Evolutionary conservation across 2,113 vertebrate species (phyloP), one percentile per base, ranked within the genome.

Genomic region (Strigops habroptila): DNA sequence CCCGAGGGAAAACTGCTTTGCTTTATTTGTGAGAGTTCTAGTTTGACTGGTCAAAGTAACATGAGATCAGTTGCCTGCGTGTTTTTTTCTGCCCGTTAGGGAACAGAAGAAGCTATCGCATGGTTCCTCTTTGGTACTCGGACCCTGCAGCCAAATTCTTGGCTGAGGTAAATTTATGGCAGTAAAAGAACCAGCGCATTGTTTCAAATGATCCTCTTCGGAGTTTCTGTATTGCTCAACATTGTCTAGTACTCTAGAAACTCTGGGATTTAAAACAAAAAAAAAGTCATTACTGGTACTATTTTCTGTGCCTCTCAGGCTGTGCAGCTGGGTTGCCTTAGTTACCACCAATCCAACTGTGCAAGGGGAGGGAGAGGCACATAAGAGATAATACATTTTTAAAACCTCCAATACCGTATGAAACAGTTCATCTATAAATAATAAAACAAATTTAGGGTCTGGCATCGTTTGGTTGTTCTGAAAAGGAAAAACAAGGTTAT

Each of bases 311-410:
- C 91, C 95, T 94, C 80, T 97, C 86, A 57, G 92, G 81, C 92
- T 94, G 83, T 95, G 94, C 90, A 96, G 95, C 95, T 97, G 96
- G 95, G 92, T 97, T 97, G 96, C 95, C 96, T 83, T 95, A 94
- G 95, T 96, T 96, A 96, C 93, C 95, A 86, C 70, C 91, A 95
- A 82, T 94, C 93, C 83, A 93, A 92, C 93, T 91, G 90, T 95
- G 94, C 68, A 31, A 94, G 82, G 77, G 76, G 82, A 95, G 91
- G 92, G 83, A 94, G 85, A 95, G 77, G 86, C 91, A 69, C 92
- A 89, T 10, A 46, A 94, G 91, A 94, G 90, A 95, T 71, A 84
- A 96, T 93, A 57, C 80, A 91, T 94, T 96, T 96, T 96, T 94
- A 86, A 96, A 96, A 51, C 44, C 88, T 95, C 70, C 79, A 89